These are phyloP conservation scores for Lepas anatifera DNA, from an alignment of 2,888 invertebrate species.

Conservation along the genomic window DNA sequence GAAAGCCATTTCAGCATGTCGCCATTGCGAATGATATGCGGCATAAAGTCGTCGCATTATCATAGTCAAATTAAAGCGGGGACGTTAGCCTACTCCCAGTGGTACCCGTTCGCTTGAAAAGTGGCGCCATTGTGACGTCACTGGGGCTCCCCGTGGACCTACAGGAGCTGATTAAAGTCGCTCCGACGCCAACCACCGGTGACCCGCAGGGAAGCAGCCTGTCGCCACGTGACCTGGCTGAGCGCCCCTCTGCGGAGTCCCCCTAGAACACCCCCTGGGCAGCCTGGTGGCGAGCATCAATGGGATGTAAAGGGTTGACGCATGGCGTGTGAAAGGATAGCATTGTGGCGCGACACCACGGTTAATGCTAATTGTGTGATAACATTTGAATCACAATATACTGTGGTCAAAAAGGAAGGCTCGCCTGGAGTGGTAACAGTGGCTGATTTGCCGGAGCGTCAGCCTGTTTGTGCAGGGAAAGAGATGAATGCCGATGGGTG, in stretches of 20 bases:
- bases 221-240: background rate
- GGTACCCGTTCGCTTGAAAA: background rate
- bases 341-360: background rate
- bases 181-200: background rate
- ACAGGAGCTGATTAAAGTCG: background rate
- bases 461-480: no score
- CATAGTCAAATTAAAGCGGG: background rate
- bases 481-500: no score
- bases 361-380: conserved; percentile 4
- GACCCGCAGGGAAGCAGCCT: no score
- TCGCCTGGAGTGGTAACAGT: background rate
- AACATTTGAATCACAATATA: background rate
- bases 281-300: background rate
- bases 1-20: background rate
- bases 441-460: no score
- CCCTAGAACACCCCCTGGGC: background rate
- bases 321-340: background rate
- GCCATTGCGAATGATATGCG: background rate
- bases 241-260: background rate
- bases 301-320: background rate
- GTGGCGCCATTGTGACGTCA: background rate
- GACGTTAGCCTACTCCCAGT: no score
- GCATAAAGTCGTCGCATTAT: background rate
- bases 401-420: background rate
- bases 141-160: background rate